A percentile compares a stretch with the other conserved stretches of the same genome.
Conservation (phyloP, 2,888 invertebrate species). For the Macroteleia sp. region DNA sequence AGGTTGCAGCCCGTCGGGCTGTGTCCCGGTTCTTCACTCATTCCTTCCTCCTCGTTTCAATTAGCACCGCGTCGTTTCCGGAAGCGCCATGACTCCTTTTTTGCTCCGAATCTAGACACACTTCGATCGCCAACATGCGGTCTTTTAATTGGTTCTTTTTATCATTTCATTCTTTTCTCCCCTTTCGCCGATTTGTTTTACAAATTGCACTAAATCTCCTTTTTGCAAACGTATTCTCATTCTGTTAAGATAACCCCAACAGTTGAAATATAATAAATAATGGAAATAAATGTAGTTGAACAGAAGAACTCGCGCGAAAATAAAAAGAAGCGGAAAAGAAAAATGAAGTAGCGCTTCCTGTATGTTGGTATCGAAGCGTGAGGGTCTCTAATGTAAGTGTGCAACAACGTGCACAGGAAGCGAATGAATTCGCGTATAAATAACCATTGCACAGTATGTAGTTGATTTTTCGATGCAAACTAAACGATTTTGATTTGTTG, state of each 20-base stretch:
- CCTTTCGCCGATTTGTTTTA: not conserved
- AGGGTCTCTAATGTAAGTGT: slow-evolving; percentile 43
- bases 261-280: slow-evolving; percentile 3
- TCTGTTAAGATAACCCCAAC: not conserved
- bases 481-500: slow-evolving; percentile 1
- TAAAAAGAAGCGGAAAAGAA: slow-evolving; percentile 38
- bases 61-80: slow-evolving; percentile 57
- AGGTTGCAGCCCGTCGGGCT: slow-evolving; percentile 72
- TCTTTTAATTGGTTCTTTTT: slow-evolving; percentile 48
- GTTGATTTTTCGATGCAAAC: slow-evolving; percentile 27
- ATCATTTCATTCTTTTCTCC: slow-evolving; percentile 1
- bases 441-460: slow-evolving; percentile 27
- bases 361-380: slow-evolving; percentile 53
- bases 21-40: slow-evolving; percentile 56
- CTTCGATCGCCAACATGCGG: slow-evolving; percentile 58
- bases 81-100: slow-evolving; percentile 51
- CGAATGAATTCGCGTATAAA: slow-evolving; percentile 44
- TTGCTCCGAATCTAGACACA: slow-evolving; percentile 49
- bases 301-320: slow-evolving; percentile 32
- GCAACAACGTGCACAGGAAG: slow-evolving; percentile 46
- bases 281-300: slow-evolving; percentile 8
- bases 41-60: slow-evolving; percentile 63
- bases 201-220: not conserved
- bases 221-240: not conserved
- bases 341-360: slow-evolving; percentile 54